These are phyloP conservation scores for Probosciger aterrimus DNA, from an alignment of 2,113 vertebrate genomes.

Conservation along the genomic window DNA sequence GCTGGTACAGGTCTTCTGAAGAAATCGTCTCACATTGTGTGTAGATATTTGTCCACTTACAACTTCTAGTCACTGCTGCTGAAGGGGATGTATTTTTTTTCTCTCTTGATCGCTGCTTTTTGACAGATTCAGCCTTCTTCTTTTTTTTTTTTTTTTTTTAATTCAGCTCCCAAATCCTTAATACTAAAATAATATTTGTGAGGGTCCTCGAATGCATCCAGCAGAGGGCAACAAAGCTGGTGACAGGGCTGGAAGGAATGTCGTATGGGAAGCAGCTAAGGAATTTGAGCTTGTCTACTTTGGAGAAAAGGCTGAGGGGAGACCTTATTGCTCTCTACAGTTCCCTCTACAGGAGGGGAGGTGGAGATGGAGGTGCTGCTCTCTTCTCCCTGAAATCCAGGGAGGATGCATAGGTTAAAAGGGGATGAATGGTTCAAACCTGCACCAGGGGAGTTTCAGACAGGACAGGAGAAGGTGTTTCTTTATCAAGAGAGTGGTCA, in stretches of 20 bases:
- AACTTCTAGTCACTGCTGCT: not conserved
- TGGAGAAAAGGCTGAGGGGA: not conserved
- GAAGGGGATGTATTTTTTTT: not conserved
- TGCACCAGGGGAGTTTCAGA: not conserved
- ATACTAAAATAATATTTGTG: not conserved
- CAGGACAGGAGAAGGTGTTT: not conserved
- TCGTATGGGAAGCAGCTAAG: too few species aligned
- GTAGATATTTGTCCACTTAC: not conserved
- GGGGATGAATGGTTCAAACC: not conserved
- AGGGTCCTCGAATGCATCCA: not conserved
- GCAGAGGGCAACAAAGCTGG: not conserved
- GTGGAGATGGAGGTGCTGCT: not conserved
- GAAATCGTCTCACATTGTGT: not conserved
- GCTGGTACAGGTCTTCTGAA: not conserved
- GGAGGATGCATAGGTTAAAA: not conserved
- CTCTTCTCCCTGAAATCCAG: not conserved
- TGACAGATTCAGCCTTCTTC: not conserved
- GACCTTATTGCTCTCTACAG: not conserved
- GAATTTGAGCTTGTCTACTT: not conserved
- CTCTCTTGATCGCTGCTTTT: not conserved
- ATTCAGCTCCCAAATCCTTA: not conserved
- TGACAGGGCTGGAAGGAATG: not conserved
- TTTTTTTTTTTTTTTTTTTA: not conserved
- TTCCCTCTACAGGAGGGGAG: not conserved
- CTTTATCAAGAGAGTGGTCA: not conserved